A percentile compares a stretch with the other conserved stretches of the same genome.
These are phyloP conservation scores for Mirza zaza DNA, from an alignment of 2,113 vertebrate species.

Conservation along the genomic window DNA sequence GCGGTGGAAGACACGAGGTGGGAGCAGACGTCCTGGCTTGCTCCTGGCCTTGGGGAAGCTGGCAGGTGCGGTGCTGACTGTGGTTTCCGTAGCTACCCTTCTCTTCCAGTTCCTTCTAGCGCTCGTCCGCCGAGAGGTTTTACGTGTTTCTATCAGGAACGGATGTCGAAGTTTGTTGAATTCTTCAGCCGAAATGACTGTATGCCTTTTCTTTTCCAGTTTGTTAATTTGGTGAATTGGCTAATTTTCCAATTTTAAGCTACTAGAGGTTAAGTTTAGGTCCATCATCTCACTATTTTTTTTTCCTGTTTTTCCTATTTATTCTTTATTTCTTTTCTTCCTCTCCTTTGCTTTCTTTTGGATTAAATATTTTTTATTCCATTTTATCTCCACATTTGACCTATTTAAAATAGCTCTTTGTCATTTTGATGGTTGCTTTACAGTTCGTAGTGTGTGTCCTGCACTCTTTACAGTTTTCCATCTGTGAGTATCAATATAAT, in stretches of 20 bases:
- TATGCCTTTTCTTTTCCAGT: neutral
- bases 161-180: neutral
- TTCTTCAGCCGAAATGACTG: neutral
- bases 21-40: neutral
- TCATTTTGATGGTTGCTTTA: neutral
- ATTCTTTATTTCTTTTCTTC: neutral
- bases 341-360: neutral
- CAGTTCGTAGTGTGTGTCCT: neutral
- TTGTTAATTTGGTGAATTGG: neutral
- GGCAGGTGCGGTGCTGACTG: neutral
- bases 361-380: neutral
- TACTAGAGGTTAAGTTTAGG: neutral
- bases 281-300: neutral
- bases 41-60: too few species aligned
- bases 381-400: neutral
- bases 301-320: neutral
- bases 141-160: neutral
- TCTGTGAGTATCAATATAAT: neutral
- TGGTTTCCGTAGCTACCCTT: neutral
- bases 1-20: fast-evolving
- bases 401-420: neutral
- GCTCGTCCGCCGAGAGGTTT: neutral
- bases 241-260: neutral
- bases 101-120: neutral
- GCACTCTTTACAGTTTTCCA: neutral